A percentile compares a stretch with the other conserved stretches of the same genome.
Conservation (phyloP, 2,888 invertebrate genomes). For the Phragmatobia fuliginosa region DNA sequence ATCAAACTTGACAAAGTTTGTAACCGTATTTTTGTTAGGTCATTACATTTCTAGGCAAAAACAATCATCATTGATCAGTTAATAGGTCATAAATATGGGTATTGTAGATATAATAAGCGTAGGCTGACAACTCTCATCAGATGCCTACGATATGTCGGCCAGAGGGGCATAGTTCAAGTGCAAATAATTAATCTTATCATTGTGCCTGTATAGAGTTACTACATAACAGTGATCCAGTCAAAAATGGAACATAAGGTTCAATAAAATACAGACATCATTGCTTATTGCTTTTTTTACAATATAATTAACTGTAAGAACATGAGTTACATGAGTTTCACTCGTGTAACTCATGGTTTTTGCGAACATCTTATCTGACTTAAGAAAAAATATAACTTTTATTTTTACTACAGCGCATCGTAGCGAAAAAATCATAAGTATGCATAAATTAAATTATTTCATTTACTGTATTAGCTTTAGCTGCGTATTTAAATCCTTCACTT, state of each 20-base stretch:
- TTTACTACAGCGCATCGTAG: too few relatives aligned
- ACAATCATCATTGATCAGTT: neutral
- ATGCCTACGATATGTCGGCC: constrained; percentile 41
- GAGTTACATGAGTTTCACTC: too few relatives aligned
- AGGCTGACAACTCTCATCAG: constrained; percentile 22
- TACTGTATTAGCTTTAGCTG: too few relatives aligned
- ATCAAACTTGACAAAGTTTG: neutral
- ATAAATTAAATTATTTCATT: too few relatives aligned
- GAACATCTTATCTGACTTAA: too few relatives aligned
- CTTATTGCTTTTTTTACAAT: neutral
- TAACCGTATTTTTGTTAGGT: neutral
- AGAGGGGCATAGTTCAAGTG: constrained; percentile 44
- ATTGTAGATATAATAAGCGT: constrained; percentile 28
- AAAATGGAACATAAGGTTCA: neutral
- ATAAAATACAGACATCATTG: neutral
- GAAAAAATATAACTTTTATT: too few relatives aligned
- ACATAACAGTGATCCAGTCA: neutral
- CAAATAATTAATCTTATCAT: constrained; percentile 43
- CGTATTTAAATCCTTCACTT: too few relatives aligned
- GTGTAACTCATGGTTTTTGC: too few relatives aligned
- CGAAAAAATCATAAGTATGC: too few relatives aligned
- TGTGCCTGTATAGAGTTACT: constrained; percentile 16
- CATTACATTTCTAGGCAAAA: neutral
- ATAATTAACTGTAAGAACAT: neutral
- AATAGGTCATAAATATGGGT: constrained; percentile 21